Conservation (phyloP, 2,797 vertebrate genomes). For the Knipowitschia caucasica region DNA sequence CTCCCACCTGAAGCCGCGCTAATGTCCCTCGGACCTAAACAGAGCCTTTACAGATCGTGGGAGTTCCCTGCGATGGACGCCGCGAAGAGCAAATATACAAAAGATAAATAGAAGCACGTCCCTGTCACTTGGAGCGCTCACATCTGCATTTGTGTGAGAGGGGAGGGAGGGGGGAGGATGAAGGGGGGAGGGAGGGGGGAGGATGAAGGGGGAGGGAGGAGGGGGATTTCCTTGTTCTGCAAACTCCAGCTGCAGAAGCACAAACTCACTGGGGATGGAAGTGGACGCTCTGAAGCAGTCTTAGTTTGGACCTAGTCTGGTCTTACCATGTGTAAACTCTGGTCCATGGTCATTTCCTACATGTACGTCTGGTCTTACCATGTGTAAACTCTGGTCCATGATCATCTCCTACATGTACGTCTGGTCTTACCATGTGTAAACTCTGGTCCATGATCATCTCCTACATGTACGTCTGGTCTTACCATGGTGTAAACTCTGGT, state of each 20-base stretch:
- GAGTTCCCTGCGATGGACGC: slow-evolving; percentile 7
- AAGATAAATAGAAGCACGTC: slow-evolving; percentile 27
- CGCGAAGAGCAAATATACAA: slow-evolving; percentile 14
- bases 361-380: too few species aligned
- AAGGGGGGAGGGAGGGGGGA: not conserved
- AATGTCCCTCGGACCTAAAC: slow-evolving; percentile 38
- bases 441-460: too few species aligned
- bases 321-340: too few species aligned
- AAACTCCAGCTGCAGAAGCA: slow-evolving; percentile 50
- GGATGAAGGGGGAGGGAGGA: too few species aligned
- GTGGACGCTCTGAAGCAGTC: slow-evolving; percentile 22
- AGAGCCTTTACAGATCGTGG: slow-evolving; percentile 16
- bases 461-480: too few species aligned
- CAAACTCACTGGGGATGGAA: slow-evolving; percentile 42
- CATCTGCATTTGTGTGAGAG: slow-evolving; percentile 16
- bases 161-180: not conserved
- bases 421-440: too few species aligned
- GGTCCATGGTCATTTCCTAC: too few species aligned
- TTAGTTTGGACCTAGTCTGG: not conserved
- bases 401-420: too few species aligned
- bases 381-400: too few species aligned
- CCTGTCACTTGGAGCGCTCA: slow-evolving; percentile 24
- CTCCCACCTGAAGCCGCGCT: slow-evolving; percentile 25
- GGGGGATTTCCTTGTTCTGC: slow-evolving; percentile 48
- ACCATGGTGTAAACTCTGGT: too few species aligned